These are phyloP conservation scores for Piscicola geometra DNA, from an alignment of 2,888 invertebrate genomes.

Conservation along the genomic window DNA sequence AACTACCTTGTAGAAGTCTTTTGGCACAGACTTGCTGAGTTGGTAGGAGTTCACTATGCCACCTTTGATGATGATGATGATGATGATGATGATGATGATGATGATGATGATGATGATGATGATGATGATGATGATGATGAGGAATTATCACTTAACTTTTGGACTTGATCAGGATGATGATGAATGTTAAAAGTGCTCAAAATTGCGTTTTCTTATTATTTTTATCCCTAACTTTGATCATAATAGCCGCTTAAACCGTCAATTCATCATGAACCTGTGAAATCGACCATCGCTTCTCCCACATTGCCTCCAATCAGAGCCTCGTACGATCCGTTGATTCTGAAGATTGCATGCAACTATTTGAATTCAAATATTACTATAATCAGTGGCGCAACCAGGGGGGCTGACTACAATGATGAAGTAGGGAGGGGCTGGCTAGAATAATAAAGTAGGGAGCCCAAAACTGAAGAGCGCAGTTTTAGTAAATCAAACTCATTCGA, in stretches of 20 bases:
- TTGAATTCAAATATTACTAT: too few species aligned
- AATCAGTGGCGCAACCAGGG: too few species aligned
- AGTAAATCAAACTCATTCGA: too few species aligned
- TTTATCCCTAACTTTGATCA: too few species aligned
- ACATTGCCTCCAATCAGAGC: conserved; percentile 95
- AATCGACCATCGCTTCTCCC: conserved; percentile 98
- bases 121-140: conserved; percentile 21
- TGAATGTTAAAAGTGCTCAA: background rate
- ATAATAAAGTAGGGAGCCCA: too few species aligned
- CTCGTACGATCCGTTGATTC: conserved; percentile 92
- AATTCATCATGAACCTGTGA: conserved; percentile 62
- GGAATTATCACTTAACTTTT: too few species aligned
- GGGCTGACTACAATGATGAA: too few species aligned
- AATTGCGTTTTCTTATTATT: too few species aligned
- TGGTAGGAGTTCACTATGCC: conserved; percentile 53
- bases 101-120: conserved; percentile 17
- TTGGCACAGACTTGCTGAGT: conserved; percentile 45
- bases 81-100: conserved; percentile 14
- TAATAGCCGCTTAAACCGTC: too few species aligned
- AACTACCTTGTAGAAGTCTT: conserved; percentile 43
- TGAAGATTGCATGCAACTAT: too few species aligned
- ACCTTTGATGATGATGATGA: conserved; percentile 44
- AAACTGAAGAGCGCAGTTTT: too few species aligned
- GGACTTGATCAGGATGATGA: conserved; percentile 19
- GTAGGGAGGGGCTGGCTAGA: too few species aligned